These are phyloP conservation scores for Tupaia tana DNA, from an alignment of 2,113 vertebrate species.

Conservation along the genomic window DNA sequence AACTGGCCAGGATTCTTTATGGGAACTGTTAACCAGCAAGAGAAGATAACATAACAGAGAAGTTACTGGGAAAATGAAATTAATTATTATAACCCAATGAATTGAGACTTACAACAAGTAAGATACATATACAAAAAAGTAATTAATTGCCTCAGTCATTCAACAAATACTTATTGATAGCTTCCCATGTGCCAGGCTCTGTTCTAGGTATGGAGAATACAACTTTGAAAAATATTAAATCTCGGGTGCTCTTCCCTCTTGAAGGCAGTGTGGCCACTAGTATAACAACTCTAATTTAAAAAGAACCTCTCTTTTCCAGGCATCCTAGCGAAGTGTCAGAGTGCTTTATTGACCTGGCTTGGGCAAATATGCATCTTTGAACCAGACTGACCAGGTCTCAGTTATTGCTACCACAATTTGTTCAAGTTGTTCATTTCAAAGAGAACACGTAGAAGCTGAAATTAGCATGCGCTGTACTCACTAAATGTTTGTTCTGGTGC, in stretches of 20 bases:
- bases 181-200: background rate
- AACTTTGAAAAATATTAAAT: conserved; percentile 26
- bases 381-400: background rate
- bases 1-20: background rate
- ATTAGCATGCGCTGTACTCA: background rate
- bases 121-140: conserved; percentile 7
- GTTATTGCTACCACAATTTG: background rate
- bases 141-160: background rate
- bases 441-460: background rate
- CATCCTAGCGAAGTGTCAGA: background rate
- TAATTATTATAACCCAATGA: background rate
- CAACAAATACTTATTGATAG: conserved; percentile 14
- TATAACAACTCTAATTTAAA: background rate
- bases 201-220: background rate
- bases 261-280: background rate
- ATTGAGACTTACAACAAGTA: background rate
- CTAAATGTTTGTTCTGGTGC: background rate
- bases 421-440: background rate
- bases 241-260: background rate
- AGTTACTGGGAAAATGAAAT: background rate
- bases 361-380: background rate
- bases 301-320: background rate
- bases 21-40: conserved; percentile 6
- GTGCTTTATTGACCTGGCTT: background rate
- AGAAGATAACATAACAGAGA: background rate